Conservation (phyloP, 2,113 vertebrate genomes). For the Antigone vipio region DNA sequence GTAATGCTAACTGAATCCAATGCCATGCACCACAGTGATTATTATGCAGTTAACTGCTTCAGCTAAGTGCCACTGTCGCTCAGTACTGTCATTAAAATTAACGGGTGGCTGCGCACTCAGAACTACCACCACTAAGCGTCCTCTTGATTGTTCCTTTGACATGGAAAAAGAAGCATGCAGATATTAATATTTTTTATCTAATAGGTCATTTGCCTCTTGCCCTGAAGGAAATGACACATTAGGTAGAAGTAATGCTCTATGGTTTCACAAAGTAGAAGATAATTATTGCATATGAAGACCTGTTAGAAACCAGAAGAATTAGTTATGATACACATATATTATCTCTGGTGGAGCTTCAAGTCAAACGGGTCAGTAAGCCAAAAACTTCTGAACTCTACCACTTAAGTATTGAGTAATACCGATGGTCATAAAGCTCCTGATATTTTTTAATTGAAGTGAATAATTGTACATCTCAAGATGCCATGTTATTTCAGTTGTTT, state of each 20-base stretch:
- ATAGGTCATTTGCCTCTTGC: not conserved
- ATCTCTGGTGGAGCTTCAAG: not conserved
- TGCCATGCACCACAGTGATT: too few species aligned
- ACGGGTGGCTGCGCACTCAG: fast-evolving
- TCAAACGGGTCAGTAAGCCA: not conserved
- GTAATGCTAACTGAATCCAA: not conserved
- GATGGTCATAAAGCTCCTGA: not conserved
- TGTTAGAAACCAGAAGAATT: not conserved
- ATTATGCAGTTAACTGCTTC: not conserved
- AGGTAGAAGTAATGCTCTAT: not conserved
- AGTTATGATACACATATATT: not conserved
- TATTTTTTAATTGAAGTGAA: not conserved
- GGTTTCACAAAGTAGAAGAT: not conserved
- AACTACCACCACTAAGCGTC: not conserved
- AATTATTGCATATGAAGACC: not conserved
- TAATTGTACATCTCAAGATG: not conserved
- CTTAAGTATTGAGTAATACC: not conserved
- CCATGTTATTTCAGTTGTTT: not conserved
- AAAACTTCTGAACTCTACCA: not conserved
- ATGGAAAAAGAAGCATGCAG: not conserved
- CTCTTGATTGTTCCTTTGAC: not conserved
- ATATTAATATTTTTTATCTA: not conserved
- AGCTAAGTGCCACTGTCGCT: not conserved
- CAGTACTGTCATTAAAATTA: not conserved
- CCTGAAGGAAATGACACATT: not conserved